Base-by-base conservation (phyloP, 2,113 vertebrate genomes). In the Brevimyrus niger region DNA sequence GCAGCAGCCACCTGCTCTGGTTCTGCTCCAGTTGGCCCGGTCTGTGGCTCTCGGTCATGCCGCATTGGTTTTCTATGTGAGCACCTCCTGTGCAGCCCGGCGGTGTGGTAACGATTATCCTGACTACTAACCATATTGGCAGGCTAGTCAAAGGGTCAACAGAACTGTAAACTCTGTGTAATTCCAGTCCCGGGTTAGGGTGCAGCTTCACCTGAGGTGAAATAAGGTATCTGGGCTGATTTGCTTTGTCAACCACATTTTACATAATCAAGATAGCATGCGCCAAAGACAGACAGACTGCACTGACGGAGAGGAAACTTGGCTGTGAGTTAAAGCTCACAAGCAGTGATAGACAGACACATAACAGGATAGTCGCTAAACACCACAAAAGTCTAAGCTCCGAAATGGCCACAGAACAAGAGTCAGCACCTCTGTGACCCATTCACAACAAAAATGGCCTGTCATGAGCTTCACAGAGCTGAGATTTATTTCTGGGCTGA, bases 101-200 rank as follows among this genome's bases (percentile, higher is more conserved):
- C n/a, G 1, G 35, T 88, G 35, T 88, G 35, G 61, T 73, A 88
- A 88, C 87, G 21, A 55, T 88, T 31, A 73, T 65, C 87, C 23
- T 47, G 87, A 88, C 61, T 47, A 46, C 87, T 65, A 88, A 88
- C 61, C 23, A 17, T 61, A 46, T 27, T 44, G 55, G 51, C 87
- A 69, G 42, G 11, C 87, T 69, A 47, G 42, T 88, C 42, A 38
- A 17, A 8, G 21, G 69, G 87, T 47, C 38, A 10, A n/a, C 80
- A 46, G 38, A 10, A 21, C 80, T 23, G 21, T n/a, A 23, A 47
- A 47, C 42, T 84, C 44, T 11, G 31, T 46, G 38, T n/a, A 84
- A 84, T 84, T 84, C 44, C 42, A 46, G 42, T 23, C 80, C 80
- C 7, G 35, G 69, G 31, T 84, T 23, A 84, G 2, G 80, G 13